Evolutionary conservation across 30 jellyfish, hydroid and myxozoan species (phyloP).

Genomic region (Turritopsis dohrnii): DNA sequence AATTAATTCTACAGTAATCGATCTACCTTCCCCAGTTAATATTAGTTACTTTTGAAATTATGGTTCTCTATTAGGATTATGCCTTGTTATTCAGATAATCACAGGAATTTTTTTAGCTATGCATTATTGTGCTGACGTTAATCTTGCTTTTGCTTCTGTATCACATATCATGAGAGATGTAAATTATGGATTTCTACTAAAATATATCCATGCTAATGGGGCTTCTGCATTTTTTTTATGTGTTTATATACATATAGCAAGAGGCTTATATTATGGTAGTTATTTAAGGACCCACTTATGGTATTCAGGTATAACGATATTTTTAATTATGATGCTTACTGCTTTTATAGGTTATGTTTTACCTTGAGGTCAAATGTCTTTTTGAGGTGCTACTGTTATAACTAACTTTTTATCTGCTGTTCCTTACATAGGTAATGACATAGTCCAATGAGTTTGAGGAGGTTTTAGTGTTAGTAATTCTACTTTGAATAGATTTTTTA

Average conservation of each 20-base stretch:
- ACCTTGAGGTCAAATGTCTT: constrained; percentile 56
- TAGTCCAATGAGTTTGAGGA: constrained; percentile 51
- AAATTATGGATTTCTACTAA: constrained; percentile 31
- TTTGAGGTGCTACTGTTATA: constrained; percentile 50
- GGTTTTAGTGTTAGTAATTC: constrained; percentile 42
- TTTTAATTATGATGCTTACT: constrained; percentile 35
- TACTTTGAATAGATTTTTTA: constrained; percentile 39
- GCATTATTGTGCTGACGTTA: constrained; percentile 37
- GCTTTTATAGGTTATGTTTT: constrained; percentile 54
- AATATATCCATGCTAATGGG: constrained; percentile 45
- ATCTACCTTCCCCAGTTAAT: constrained; percentile 41
- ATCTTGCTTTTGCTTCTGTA: constrained; percentile 29
- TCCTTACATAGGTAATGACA: constrained; percentile 35
- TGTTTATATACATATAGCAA: constrained; percentile 38
- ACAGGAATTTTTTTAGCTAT: constrained; percentile 49
- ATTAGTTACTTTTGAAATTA: constrained; percentile 29
- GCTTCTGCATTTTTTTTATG: constrained; percentile 42
- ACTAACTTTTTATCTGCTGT: constrained; percentile 44
- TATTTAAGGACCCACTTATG: constrained; percentile 1
- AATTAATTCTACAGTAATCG: constrained; percentile 29
- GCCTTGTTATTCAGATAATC: constrained; percentile 21
- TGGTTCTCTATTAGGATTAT: constrained; percentile 41
- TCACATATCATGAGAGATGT: constrained; percentile 44
- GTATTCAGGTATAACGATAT: constrained; percentile 21
- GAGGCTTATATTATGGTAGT: constrained; percentile 48